Percentiles rank a stretch among this genome's conserved stretches.
Conservation (phyloP, 1,140 invertebrate species). For the Temnothorax curvispinosus region DNA sequence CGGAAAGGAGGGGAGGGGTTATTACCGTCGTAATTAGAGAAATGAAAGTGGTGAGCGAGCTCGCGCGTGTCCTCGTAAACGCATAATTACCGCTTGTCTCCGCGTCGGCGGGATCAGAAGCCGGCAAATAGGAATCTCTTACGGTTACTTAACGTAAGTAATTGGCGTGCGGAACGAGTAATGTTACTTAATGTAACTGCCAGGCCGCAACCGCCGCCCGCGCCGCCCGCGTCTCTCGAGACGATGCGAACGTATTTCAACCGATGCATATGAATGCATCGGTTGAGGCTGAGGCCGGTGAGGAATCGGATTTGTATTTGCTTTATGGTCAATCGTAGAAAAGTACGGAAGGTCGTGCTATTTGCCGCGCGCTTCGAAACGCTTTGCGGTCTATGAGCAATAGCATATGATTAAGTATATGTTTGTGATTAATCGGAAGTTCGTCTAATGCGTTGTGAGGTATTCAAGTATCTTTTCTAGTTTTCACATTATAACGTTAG, state of each 20-base stretch:
- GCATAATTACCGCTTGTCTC: constrained; percentile 75
- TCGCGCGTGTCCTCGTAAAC: constrained; percentile 69
- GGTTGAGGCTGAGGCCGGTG: too few species aligned
- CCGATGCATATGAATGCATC: neutral
- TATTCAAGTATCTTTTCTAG: neutral
- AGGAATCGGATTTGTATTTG: constrained; percentile 43
- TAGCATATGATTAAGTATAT: too few species aligned
- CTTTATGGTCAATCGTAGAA: constrained; percentile 23
- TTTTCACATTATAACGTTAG: neutral
- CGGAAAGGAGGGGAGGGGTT: neutral
- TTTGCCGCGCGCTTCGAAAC: neutral
- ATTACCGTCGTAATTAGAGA: constrained; percentile 69
- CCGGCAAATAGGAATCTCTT: constrained; percentile 65
- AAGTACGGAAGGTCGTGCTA: constrained; percentile 15
- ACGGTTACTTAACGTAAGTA: constrained; percentile 74
- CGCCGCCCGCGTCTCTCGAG: neutral
- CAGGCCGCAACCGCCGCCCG: neutral
- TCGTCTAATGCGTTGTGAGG: neutral
- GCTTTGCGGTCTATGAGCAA: neutral
- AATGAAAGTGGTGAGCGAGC: constrained; percentile 67
- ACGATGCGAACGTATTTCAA: constrained; percentile 5
- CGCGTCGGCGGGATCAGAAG: constrained; percentile 73
- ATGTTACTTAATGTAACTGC: constrained; percentile 71
- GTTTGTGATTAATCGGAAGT: constrained; percentile 1
- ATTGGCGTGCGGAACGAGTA: constrained; percentile 67